Evolutionary conservation across 2,113 vertebrate species (phyloP).

Genomic region (Puntigrus tetrazona): DNA sequence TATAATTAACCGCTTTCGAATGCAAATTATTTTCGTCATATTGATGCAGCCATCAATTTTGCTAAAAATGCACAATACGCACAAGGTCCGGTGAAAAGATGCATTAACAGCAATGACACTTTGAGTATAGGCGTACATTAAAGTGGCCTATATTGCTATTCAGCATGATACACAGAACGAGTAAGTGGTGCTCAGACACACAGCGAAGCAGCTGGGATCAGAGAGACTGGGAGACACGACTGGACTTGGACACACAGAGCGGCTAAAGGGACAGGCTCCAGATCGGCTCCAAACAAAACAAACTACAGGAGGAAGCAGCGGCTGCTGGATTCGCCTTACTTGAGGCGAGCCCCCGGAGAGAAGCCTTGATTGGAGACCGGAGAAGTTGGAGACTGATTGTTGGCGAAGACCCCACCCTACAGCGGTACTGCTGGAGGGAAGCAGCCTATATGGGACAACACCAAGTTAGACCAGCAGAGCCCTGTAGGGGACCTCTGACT

Average conservation of each 20-base stretch:
- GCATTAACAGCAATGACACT: constrained; percentile 5
- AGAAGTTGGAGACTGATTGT: constrained; percentile 99
- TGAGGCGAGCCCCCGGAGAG: constrained; percentile 99
- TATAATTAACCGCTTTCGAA: not conserved
- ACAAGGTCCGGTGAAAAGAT: not conserved
- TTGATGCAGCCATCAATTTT: not conserved
- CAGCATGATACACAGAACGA: constrained; percentile 34
- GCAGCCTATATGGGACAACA: constrained; percentile 75
- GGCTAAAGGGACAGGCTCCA: constrained; percentile 34
- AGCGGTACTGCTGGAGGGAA: constrained; percentile 99
- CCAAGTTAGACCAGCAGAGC: constrained; percentile 72
- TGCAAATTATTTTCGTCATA: not conserved
- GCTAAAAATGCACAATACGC: not conserved
- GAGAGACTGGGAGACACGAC: constrained; percentile 37
- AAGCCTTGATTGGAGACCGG: constrained; percentile 99
- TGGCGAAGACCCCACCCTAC: constrained; percentile 95
- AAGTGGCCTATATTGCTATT: constrained; percentile 42
- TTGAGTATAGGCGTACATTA: constrained; percentile 44
- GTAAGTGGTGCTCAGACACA: constrained; percentile 39
- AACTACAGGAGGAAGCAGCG: constrained; percentile 64
- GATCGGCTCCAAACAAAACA: constrained; percentile 42
- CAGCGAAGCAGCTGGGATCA: constrained; percentile 30
- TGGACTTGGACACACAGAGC: constrained; percentile 39
- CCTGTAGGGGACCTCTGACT: constrained; percentile 37
- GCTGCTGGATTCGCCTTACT: constrained; percentile 82